Evolutionary conservation across 1,140 invertebrate genomes (phyloP).

Genomic region (Papilio polyxenes): DNA sequence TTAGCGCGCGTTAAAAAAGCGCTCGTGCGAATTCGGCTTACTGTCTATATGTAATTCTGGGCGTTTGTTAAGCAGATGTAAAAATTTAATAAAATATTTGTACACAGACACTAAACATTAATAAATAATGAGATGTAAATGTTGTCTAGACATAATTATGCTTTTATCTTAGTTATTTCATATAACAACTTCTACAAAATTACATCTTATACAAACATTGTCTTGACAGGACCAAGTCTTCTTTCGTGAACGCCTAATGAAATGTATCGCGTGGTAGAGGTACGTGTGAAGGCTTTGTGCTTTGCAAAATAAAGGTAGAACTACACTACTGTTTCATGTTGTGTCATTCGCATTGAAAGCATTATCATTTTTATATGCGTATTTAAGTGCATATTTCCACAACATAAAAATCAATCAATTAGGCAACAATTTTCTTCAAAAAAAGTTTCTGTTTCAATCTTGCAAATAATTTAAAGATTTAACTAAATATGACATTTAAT

Average conservation of each 20-base stretch:
- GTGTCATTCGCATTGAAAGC: neutral
- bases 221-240: slow-evolving; percentile 77
- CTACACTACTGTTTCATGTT: neutral
- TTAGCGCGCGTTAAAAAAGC: too few relatives aligned
- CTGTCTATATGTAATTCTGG: too few relatives aligned
- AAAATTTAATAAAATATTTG: neutral
- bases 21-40: too few relatives aligned
- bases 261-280: slow-evolving; percentile 60
- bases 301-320: slow-evolving; percentile 38
- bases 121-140: neutral
- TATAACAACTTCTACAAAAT: neutral
- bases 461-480: too few relatives aligned
- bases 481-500: too few relatives aligned
- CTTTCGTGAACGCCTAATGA: slow-evolving; percentile 79
- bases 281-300: slow-evolving; percentile 60
- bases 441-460: too few relatives aligned
- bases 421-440: neutral
- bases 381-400: neutral
- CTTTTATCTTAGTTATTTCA: neutral
- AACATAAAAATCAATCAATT: neutral
- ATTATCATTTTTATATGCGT: neutral
- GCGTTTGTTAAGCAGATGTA: too few relatives aligned
- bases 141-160: neutral
- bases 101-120: neutral
- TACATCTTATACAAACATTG: slow-evolving; percentile 38